These are phyloP conservation scores for Pandemis corylana DNA, from an alignment of 2,888 invertebrate genomes.

Conservation along the genomic window DNA sequence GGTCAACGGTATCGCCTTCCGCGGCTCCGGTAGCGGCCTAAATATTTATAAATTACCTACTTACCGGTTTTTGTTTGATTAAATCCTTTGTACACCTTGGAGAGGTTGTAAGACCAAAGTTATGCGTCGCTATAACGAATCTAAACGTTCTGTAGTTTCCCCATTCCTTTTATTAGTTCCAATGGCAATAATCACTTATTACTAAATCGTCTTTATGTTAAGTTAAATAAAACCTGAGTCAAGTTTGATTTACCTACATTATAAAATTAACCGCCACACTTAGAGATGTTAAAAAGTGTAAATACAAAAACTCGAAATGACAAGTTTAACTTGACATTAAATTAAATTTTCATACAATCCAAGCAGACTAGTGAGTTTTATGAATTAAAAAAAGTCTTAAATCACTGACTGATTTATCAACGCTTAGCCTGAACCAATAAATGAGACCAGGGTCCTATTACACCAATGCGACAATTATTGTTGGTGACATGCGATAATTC, in stretches of 20 bases:
- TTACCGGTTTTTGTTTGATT: conserved; percentile 36
- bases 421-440: no score
- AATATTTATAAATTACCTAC: conserved; percentile 41
- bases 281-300: not conserved
- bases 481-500: no score
- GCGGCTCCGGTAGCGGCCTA: conserved; percentile 50
- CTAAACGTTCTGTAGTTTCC: not conserved
- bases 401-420: no score
- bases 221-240: not conserved
- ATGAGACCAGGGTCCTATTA: no score
- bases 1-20: conserved; percentile 50
- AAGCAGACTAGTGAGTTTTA: no score
- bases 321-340: no score
- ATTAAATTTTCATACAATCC: no score
- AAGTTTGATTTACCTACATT: not conserved
- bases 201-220: not conserved
- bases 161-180: not conserved
- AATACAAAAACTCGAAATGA: no score
- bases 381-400: no score
- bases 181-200: not conserved
- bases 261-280: not conserved
- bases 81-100: conserved; percentile 10
- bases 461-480: no score
- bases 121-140: not conserved
- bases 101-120: not conserved